These are phyloP conservation scores for Suncus etruscus DNA, from an alignment of 2,113 vertebrate species.

Conservation along the genomic window DNA sequence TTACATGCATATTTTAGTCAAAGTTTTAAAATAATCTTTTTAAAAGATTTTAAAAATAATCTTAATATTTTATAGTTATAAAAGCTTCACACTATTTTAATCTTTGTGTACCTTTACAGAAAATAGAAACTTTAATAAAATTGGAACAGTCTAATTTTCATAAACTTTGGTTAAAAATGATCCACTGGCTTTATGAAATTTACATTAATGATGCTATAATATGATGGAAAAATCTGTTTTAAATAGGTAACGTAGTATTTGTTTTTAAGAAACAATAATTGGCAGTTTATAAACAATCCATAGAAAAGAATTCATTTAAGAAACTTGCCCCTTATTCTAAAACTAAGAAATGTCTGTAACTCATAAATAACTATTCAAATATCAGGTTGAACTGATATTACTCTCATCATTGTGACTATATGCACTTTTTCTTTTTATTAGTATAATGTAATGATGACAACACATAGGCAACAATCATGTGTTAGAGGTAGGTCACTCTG, in stretches of 20 bases:
- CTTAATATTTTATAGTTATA: neutral
- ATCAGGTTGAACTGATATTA: conserved; percentile 29
- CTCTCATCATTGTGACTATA: conserved; percentile 3
- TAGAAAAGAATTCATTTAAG: conserved; percentile 25
- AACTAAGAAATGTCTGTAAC: neutral
- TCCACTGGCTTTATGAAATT: neutral
- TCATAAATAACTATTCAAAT: conserved; percentile 5
- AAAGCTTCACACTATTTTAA: neutral
- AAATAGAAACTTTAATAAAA: neutral
- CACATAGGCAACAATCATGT: neutral
- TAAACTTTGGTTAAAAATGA: neutral
- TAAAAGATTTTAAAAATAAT: no score
- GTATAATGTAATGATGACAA: neutral
- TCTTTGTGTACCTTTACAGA: neutral
- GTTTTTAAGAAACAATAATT: neutral
- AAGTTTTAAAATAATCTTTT: conserved; percentile 15
- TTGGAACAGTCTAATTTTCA: neutral
- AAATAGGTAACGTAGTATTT: conserved; percentile 1
- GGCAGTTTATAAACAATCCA: neutral
- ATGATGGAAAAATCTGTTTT: neutral
- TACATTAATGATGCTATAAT: neutral
- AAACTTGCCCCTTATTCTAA: neutral
- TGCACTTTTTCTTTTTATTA: neutral
- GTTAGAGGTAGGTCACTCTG: neutral
- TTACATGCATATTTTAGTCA: neutral